Percentiles rank a stretch among this genome's conserved stretches.
Conservation (phyloP, 2,888 invertebrate species). For the Stramonita haemastoma region DNA sequence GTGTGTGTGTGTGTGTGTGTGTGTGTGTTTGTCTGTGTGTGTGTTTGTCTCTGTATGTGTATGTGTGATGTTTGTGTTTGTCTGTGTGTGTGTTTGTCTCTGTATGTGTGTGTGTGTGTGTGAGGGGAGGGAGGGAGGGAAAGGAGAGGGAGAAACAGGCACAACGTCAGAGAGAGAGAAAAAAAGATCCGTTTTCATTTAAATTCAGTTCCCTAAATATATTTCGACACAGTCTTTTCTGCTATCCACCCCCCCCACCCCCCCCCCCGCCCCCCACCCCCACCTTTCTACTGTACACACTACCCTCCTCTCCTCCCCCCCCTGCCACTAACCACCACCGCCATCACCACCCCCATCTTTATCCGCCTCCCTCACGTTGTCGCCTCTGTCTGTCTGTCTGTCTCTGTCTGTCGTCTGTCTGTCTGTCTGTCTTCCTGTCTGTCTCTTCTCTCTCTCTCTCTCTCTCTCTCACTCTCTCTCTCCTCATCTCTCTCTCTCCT, state of each 20-base stretch:
- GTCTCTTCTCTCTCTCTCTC: not conserved
- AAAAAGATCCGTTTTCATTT: not conserved
- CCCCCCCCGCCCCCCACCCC: not conserved
- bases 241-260: not conserved
- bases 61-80: no score
- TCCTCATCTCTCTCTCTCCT: no score
- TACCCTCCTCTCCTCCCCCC: no score
- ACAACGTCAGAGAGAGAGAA: not conserved
- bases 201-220: no score
- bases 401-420: not conserved
- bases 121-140: no score
- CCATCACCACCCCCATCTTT: not conserved
- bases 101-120: not conserved
- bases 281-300: not conserved
- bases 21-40: not conserved
- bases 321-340: no score
- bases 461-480: no score
- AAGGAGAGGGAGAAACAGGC: not conserved
- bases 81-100: not conserved
- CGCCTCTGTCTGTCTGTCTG: not conserved
- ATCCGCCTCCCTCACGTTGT: not conserved
- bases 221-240: not conserved
- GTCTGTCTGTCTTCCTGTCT: not conserved
- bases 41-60: not conserved
- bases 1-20: slow-evolving; percentile 21